phyloP scores from a whole-genome alignment of 2,797 vertebrate genomes.

The Tolypeutes matacus region DNA sequence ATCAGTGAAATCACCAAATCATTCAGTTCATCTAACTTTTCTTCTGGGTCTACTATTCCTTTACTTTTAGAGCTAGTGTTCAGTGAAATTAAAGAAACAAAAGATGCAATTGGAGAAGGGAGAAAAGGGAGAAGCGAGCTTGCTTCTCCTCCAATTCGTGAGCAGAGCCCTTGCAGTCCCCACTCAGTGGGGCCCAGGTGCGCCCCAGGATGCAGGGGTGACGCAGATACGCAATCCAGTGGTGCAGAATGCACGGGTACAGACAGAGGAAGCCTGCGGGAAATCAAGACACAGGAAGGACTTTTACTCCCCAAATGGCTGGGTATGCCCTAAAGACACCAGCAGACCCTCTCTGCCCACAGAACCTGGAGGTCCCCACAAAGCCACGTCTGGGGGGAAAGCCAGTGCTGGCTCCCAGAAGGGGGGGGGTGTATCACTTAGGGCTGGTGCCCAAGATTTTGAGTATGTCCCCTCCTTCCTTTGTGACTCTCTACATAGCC shows the following conservation, averaged over 20 bases:
- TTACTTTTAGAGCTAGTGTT: not conserved
- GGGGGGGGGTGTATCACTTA: not conserved
- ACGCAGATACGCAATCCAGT: too few relatives aligned
- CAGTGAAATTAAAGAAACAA: not conserved
- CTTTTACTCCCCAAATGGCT: not conserved
- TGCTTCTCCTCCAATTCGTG: not conserved
- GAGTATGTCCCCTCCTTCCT: not conserved
- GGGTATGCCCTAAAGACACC: too few relatives aligned
- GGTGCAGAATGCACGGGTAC: not conserved
- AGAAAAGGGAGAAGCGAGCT: not conserved
- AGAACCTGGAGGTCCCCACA: not conserved
- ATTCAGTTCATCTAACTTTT: not conserved
- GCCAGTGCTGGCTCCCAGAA: rapidly evolving
- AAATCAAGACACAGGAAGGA: not conserved
- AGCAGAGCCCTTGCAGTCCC: not conserved
- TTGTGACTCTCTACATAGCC: not conserved
- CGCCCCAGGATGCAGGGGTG: not conserved
- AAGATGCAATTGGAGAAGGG: not conserved
- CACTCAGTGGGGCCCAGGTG: rapidly evolving
- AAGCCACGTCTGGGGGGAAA: not conserved
- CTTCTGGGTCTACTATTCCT: too few relatives aligned
- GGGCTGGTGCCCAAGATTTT: not conserved
- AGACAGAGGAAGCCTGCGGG: not conserved
- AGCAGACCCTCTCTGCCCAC: not conserved
- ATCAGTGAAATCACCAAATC: not conserved